Evolutionary conservation across 2,797 vertebrate species (phyloP).

Genomic region (Chloroceryle amazona): DNA sequence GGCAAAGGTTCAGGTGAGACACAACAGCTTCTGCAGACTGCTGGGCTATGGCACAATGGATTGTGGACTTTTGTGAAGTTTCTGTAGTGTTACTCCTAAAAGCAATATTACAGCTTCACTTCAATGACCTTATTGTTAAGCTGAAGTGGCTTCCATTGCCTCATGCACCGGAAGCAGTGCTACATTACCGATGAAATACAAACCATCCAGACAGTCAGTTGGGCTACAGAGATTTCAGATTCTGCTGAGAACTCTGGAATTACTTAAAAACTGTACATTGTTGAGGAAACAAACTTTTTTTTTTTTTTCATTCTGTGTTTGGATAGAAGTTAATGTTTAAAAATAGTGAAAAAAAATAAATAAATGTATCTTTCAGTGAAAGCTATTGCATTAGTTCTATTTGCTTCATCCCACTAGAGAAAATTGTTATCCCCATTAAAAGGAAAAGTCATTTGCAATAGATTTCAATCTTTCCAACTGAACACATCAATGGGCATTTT

Average conservation of each 20-base stretch:
- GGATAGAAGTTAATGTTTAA: background rate
- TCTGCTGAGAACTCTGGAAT: background rate
- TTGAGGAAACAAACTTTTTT: background rate
- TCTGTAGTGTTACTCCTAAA: background rate
- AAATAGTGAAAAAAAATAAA: background rate
- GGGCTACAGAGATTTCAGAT: background rate
- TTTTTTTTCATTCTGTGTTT: background rate
- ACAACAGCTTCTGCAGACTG: rapidly evolving
- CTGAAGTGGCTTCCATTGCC: background rate
- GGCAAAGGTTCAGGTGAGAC: background rate
- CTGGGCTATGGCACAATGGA: background rate
- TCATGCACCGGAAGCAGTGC: background rate
- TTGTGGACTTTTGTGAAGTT: background rate
- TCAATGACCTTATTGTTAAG: background rate
- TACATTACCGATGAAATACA: background rate
- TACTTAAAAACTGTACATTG: background rate
- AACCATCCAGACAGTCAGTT: rapidly evolving
- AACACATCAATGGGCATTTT: background rate
- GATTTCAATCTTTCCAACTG: background rate
- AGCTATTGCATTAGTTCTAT: background rate
- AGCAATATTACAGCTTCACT: background rate
- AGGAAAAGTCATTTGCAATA: background rate
- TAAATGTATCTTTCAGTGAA: background rate
- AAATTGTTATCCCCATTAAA: background rate
- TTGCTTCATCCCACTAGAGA: background rate